Base-by-base conservation (phyloP, 2,888 invertebrate species). In the Ctena decussata region DNA sequence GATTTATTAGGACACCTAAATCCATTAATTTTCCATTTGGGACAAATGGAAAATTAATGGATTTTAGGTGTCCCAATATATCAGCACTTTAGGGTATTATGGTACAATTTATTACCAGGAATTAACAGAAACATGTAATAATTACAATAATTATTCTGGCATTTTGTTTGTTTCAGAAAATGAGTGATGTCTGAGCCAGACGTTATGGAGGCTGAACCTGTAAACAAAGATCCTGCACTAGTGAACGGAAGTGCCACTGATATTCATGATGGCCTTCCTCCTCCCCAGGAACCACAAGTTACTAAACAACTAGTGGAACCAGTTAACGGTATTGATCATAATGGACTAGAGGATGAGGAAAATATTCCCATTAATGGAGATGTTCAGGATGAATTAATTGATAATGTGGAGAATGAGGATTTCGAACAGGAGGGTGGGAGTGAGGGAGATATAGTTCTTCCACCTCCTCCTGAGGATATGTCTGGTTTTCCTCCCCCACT, bases 401-500 rank as follows among this genome's bases (percentile, higher is more conserved):
- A 77, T 39, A 27, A 82, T 80, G 71, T 82, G 73, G 71, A 53
- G 6, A 46, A 30, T 41, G 46, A 46, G 1, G 41, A 37, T 27
- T 41, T 46, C 1, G 72, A 41, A 1, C 11, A 21, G 18, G 72
- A 72, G n/a, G 70, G 70, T 70, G 82, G 74, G 32, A 81, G 60
- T 71, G 81, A 77, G 35, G 60, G 72, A 74, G 83, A 80, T 74
- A 80, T 74, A 30, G 77, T 76, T 79, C 73, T 89, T 53, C 89
- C 89, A 24, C 89, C 89, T 6, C 89, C 89, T 18, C 89, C 88
- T 57, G 88, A 88, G 37, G 73, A 74, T 49, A 82, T 84, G 32
- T 77, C 85, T n/a, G 88, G 85, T 15, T 77, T 88, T 46, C 84
- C 80, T 21, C 88, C 86, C 15, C 86, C 89, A 2, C 89, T 86